Evolutionary conservation across 92 coral and sea anemone species (phyloP), one percentile per base, ranked within the genome.

Genomic region (Palythoa caribaeorum): DNA sequence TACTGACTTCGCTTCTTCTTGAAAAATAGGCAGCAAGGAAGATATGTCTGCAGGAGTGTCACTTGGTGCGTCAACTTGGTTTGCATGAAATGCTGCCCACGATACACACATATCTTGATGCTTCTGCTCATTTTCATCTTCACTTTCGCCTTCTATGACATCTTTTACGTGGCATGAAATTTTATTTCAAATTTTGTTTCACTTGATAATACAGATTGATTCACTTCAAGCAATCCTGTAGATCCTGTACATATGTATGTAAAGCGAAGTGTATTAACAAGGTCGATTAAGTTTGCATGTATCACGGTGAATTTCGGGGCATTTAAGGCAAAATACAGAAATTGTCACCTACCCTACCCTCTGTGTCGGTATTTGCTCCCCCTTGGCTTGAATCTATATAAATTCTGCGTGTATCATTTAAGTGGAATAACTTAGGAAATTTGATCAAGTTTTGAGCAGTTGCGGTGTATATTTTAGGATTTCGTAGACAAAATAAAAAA

Each of bases 1-100:
- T 7, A 39, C 48, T 39, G 80, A 76, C 80, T 76, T 76, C 60
- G 80, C 52, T 20, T 76, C 80, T 28, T 76, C 80, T 7, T 76
- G 48, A 13, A 76, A 76, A 35, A 76, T 51, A 28, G 80, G 80
- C 52, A 76, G 52, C 80, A 76, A 39, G 80, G 52, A 35, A 59
- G 66, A 59, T 59, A 59, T 59, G 66, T 14, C 66, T 59, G 19
- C 20, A 14, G 66, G 66, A 59, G 66, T 59, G 5, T 59, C 66
- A 59, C 66, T 59, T 59, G 20, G 66, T 5, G 28, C 0, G 66
- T 59, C 66, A 59, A 14, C 66, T 59, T 59, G 66, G 66, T 59
- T 59, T 59, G 66, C 66, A 59, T 59, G 66, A 59, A 59, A 59
- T 59, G 66, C 66, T 59, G n/a, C 66, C 66, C 66, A 59, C 20